A percentile compares a stretch with the other conserved stretches of the same genome.
Conservation (phyloP, 2,797 vertebrate genomes). For the Amphiprion clarkii region DNA sequence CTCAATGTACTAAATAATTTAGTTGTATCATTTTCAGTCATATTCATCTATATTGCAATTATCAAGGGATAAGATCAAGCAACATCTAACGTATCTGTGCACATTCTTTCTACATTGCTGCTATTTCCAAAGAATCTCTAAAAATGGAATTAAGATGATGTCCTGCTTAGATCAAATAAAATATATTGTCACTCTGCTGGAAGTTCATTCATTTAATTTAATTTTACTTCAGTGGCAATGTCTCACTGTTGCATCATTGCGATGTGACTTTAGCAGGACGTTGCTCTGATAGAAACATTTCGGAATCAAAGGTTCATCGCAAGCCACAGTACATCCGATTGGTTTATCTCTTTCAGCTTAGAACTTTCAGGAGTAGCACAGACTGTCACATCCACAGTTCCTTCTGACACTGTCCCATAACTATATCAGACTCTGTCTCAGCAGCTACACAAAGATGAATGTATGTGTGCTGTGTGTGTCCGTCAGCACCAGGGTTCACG, state of each 20-base stretch:
- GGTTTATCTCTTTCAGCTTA: conserved; percentile 14
- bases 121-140: background rate
- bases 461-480: background rate
- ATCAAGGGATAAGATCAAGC: background rate
- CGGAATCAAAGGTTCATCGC: conserved; percentile 17
- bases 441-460: conserved; percentile 1
- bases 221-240: background rate
- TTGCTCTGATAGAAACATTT: conserved; percentile 28
- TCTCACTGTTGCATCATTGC: conserved; percentile 12
- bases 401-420: background rate
- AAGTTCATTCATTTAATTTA: background rate
- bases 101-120: conserved; percentile 14
- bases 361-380: conserved; percentile 10
- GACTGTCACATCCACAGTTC: conserved; percentile 1
- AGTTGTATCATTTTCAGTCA: background rate
- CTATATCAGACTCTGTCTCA: conserved; percentile 2
- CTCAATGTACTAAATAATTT: background rate
- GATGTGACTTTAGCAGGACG: conserved; percentile 8
- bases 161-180: background rate
- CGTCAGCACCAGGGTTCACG: conserved; percentile 97
- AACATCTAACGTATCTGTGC: conserved; percentile 2
- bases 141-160: background rate
- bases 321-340: background rate
- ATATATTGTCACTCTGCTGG: background rate
- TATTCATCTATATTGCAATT: background rate